phyloP scores from a whole-genome alignment of 92 coral and sea anemone species.

The Nematostella vectensis region DNA sequence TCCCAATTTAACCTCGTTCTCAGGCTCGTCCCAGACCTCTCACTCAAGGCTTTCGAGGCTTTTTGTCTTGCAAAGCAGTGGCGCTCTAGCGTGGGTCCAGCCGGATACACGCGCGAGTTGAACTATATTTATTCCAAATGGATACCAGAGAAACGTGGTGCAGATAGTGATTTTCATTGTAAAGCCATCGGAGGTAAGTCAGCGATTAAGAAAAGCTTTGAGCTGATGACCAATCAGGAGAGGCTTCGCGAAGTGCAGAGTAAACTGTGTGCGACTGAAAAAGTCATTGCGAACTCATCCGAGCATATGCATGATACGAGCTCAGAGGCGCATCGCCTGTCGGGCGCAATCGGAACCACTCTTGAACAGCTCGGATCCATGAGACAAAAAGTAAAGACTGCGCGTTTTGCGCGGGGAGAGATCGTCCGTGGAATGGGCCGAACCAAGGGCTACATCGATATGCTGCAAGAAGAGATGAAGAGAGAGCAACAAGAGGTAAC shows the following conservation, averaged over 20 bases:
- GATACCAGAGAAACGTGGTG: conserved; percentile 22
- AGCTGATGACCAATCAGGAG: conserved; percentile 2
- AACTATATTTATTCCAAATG: conserved; percentile 29
- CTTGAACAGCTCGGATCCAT: conserved; percentile 4
- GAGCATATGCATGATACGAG: background rate
- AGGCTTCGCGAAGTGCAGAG: conserved; percentile 1
- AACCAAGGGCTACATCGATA: conserved; percentile 20
- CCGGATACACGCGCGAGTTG: conserved; percentile 73
- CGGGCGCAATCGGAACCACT: conserved; percentile 5
- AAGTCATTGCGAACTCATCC: conserved; percentile 7
- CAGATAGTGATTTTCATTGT: background rate
- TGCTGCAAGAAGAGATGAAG: conserved; percentile 35
- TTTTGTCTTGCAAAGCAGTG: conserved; percentile 61
- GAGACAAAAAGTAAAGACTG: conserved; percentile 3
- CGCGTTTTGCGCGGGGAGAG: conserved; percentile 6
- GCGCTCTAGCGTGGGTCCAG: conserved; percentile 47
- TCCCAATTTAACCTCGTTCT: conserved; percentile 57
- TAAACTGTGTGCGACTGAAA: conserved; percentile 9
- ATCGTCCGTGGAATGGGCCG: background rate
- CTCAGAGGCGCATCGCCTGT: conserved; percentile 1
- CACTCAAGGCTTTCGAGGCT: conserved; percentile 61
- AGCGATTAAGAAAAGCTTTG: conserved; percentile 4
- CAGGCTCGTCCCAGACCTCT: conserved; percentile 68
- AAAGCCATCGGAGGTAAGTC: background rate
- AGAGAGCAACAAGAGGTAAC: conserved; percentile 46